Evolutionary conservation across 2,113 vertebrate species (phyloP).

Genomic region (Argyrosomus japonicus): DNA sequence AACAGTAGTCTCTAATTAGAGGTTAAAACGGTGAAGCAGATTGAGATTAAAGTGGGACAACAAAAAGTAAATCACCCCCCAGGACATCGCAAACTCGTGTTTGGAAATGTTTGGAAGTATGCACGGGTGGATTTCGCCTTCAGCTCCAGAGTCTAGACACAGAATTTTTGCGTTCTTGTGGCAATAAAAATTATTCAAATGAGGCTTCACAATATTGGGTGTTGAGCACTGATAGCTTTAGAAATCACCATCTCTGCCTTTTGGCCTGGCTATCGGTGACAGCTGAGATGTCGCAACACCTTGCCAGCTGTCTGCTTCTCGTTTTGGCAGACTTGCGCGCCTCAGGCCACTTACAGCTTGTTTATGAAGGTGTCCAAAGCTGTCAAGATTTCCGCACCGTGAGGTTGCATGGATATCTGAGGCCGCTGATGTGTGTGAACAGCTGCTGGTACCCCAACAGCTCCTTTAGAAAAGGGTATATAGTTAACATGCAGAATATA

Average conservation of each 20-base stretch:
- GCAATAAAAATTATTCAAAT: conserved; percentile 40
- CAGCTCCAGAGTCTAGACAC: conserved; percentile 11
- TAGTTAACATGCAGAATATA: not conserved
- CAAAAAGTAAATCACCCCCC: not conserved
- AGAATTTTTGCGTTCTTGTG: conserved; percentile 16
- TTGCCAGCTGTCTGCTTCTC: conserved; percentile 68
- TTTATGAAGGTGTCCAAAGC: conserved; percentile 66
- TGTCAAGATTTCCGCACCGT: conserved; percentile 47
- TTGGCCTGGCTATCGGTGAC: conserved; percentile 52
- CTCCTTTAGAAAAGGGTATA: not conserved
- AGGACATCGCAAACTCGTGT: conserved; percentile 16
- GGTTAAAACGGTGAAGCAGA: not conserved
- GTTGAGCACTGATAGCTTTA: conserved; percentile 27
- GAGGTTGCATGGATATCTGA: conserved; percentile 2
- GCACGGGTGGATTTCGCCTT: not conserved
- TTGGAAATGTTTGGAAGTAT: not conserved
- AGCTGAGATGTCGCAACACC: conserved; percentile 52
- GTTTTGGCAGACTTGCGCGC: conserved; percentile 56
- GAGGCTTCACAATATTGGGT: conserved; percentile 19
- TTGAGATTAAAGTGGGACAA: not conserved
- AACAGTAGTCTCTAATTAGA: not conserved
- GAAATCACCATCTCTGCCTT: conserved; percentile 41
- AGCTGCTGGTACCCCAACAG: conserved; percentile 36
- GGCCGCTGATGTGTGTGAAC: conserved; percentile 33
- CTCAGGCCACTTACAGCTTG: conserved; percentile 65